Conservation (phyloP, 2,888 invertebrate genomes). For the Trimorus sp. region DNA sequence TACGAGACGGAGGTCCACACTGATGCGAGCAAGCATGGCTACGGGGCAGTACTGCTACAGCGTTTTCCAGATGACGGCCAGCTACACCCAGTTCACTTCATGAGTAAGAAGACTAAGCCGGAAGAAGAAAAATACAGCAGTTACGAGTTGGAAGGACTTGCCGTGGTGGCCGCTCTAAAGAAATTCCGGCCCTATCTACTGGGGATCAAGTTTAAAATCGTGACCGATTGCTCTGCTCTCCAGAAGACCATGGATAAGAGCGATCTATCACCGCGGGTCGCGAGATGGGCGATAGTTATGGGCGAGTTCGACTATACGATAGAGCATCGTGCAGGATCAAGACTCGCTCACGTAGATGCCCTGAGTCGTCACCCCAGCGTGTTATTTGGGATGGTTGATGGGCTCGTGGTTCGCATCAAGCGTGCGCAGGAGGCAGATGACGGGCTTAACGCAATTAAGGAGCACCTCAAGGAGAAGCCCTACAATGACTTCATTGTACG, state of each 20-base stretch:
- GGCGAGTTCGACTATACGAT: conserved; percentile 39
- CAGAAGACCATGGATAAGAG: conserved; percentile 54
- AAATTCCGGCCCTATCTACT: conserved; percentile 56
- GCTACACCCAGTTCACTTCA: conserved; percentile 20
- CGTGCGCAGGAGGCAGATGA: too few relatives aligned
- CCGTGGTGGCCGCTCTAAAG: conserved; percentile 63
- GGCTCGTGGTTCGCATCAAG: too few relatives aligned
- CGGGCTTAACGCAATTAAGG: too few relatives aligned
- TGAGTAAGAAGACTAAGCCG: conserved; percentile 14
- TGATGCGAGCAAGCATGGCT: too few relatives aligned
- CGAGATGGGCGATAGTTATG: conserved; percentile 36
- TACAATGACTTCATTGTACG: too few relatives aligned
- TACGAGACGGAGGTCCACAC: conserved; percentile 47
- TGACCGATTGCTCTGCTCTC: conserved; percentile 45
- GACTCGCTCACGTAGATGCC: too few relatives aligned
- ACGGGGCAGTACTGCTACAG: conserved; percentile 55
- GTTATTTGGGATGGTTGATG: too few relatives aligned
- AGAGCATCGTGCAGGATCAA: conserved; percentile 32
- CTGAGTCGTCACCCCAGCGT: too few relatives aligned
- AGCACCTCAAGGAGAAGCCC: too few relatives aligned
- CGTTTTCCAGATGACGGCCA: conserved; percentile 35
- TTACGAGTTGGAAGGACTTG: conserved; percentile 69
- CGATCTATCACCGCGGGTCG: conserved; percentile 34
- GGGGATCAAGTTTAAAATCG: conserved; percentile 42
- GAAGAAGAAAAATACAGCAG: conserved; percentile 67